phyloP scores from a whole-genome alignment of 2,888 invertebrate species.

The Galerucella nymphaeae region DNA sequence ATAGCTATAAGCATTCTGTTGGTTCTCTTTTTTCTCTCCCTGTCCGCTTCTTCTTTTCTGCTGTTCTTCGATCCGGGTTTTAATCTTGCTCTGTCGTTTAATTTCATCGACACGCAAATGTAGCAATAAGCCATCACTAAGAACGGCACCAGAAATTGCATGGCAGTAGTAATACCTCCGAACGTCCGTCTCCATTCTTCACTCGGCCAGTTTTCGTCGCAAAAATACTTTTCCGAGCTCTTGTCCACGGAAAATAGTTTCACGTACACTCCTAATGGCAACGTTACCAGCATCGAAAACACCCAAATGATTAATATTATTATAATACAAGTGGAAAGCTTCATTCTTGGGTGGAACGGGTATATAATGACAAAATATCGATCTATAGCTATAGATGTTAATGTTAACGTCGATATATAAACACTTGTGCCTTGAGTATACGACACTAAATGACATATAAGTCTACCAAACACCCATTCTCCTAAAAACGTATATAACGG shows the following conservation, averaged over 20 bases:
- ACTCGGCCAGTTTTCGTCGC: conserved; percentile 92
- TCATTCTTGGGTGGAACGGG: conserved; percentile 94
- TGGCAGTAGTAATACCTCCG: conserved; percentile 85
- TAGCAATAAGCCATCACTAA: conserved; percentile 95
- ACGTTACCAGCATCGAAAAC: conserved; percentile 85
- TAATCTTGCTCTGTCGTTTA: conserved; percentile 83
- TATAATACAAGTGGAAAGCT: conserved; percentile 82
- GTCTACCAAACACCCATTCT: conserved; percentile 92
- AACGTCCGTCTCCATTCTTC: conserved; percentile 83
- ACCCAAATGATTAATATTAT: conserved; percentile 94
- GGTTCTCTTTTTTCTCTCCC: conserved; percentile 89
- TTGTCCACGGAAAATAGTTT: conserved; percentile 65
- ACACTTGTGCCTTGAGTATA: conserved; percentile 96
- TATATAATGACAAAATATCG: conserved; percentile 97
- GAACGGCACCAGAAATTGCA: conserved; percentile 96
- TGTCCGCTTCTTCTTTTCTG: conserved; percentile 89
- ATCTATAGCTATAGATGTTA: conserved; percentile 97
- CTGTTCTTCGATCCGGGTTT: conserved; percentile 88
- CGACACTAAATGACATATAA: conserved; percentile 92
- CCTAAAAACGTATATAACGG: conserved; percentile 93
- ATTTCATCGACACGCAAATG: conserved; percentile 87
- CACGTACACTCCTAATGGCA: conserved; percentile 92
- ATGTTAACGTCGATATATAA: conserved; percentile 95
- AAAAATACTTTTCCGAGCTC: conserved; percentile 69
- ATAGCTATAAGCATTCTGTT: conserved; percentile 98